A percentile compares a stretch with the other conserved stretches of the same genome.
phyloP scores from a whole-genome alignment of 2,113 vertebrate species.

The Amphiprion ocellaris region DNA sequence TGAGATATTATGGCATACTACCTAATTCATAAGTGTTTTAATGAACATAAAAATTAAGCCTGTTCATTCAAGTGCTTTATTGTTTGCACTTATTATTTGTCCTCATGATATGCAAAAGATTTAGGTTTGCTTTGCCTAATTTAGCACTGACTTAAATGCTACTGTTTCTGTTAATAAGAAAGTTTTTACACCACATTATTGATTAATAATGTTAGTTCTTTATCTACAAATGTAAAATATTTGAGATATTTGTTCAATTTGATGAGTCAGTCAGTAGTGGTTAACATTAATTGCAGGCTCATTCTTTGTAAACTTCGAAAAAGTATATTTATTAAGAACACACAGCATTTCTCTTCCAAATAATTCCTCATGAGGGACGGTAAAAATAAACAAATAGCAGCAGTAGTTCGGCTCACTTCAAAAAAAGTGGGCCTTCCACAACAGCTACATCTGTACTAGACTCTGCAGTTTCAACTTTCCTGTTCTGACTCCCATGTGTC shows the following conservation, averaged over 20 bases:
- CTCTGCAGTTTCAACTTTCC: conserved; percentile 43
- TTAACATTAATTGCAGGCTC: not conserved
- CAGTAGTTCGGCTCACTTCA: conserved; percentile 35
- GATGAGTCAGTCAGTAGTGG: conserved; percentile 5
- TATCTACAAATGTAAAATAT: not conserved
- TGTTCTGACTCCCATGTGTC: conserved; percentile 56
- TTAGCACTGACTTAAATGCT: not conserved
- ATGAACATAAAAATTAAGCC: too few species aligned
- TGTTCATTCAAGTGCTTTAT: too few species aligned
- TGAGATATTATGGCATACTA: not conserved
- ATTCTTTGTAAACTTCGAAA: conserved; percentile 13
- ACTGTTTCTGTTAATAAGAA: not conserved
- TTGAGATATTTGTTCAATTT: conserved; percentile 6
- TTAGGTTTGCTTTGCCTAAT: not conserved
- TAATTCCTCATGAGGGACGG: not conserved
- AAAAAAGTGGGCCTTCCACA: conserved; percentile 29
- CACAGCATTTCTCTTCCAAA: conserved; percentile 27
- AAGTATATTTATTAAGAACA: conserved; percentile 13
- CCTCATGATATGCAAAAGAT: too few species aligned
- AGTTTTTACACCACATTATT: not conserved
- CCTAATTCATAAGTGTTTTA: not conserved
- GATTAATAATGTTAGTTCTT: not conserved
- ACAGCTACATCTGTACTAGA: conserved; percentile 17
- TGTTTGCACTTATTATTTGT: too few species aligned
- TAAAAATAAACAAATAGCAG: not conserved